Evolutionary conservation across 1,140 invertebrate species (phyloP).

Genomic region (Vanessa atalanta): DNA sequence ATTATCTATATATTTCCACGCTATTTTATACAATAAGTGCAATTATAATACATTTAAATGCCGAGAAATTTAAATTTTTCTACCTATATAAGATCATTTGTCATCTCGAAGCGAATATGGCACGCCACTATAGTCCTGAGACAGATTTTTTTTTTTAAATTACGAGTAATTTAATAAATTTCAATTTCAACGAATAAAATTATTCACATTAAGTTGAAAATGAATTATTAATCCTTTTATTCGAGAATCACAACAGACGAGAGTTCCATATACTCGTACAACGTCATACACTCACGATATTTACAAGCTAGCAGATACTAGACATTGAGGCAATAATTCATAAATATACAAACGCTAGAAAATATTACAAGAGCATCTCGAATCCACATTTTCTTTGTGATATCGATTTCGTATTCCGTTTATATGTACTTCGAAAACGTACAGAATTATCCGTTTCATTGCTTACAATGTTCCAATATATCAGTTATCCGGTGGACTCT

Average conservation of each 20-base stretch:
- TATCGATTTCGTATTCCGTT: not conserved
- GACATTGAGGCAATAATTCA: slow-evolving; percentile 30
- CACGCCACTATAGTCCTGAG: slow-evolving; percentile 1
- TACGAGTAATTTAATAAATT: not conserved
- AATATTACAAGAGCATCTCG: not conserved
- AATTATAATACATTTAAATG: slow-evolving; percentile 31
- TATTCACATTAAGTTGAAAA: not conserved
- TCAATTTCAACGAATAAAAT: not conserved
- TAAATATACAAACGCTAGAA: slow-evolving; percentile 21
- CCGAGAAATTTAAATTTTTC: slow-evolving; percentile 16
- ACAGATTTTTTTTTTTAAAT: not conserved
- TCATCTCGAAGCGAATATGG: slow-evolving; percentile 26
- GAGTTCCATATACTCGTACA: too few relatives aligned
- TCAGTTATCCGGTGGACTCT: too few relatives aligned
- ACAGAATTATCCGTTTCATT: too few relatives aligned
- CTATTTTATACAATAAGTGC: slow-evolving; percentile 45
- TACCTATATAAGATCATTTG: not conserved
- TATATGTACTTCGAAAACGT: too few relatives aligned
- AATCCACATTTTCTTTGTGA: not conserved
- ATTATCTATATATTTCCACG: slow-evolving; percentile 49
- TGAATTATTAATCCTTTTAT: not conserved
- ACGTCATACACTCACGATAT: slow-evolving; percentile 27
- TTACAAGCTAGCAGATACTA: slow-evolving; percentile 51
- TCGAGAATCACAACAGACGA: slow-evolving; percentile 2
- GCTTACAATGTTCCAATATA: too few relatives aligned